Evolutionary conservation across 1,140 invertebrate species (phyloP), one percentile per base, ranked within the genome.

Genomic region (Drosophila pruinosa): DNA sequence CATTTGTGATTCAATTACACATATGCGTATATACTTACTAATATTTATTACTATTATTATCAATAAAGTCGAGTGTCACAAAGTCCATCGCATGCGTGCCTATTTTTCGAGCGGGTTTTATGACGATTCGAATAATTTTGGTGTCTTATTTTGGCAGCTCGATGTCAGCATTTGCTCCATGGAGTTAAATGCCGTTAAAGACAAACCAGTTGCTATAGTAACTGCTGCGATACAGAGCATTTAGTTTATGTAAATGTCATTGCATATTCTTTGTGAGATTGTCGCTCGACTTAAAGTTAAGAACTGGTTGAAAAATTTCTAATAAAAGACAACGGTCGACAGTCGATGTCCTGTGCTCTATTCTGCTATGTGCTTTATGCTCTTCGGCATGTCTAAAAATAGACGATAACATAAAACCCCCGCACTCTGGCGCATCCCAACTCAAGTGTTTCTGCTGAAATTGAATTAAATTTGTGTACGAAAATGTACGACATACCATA

Each of bases 391-490:
- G 8, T 21, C 28, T 21, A 17, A 57, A 53, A 62, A 62, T 69
- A 69, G 61, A 48, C 56, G 36, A 64, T 43, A 71, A 48, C n/a
- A 21, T 24, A 14, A 59, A 22, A 70, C 34, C 0, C 45, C 14
- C 45, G 10, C 10, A 24, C 17, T 24, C 34, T 17, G 43, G 45
- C 28, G 0, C 5, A 38, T 28, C 38, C 39, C 52, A 36, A 61
- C 62, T 72, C 69, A 52, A 72, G 69, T 72, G 62, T 58, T 58
- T 52, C 43, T 41, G 50, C 45, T 26, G 26, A 65, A 72, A 72
- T 72, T 72, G 69, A 72, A 72, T 72, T 72, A 65, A 72, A 58
- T 72, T 72, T 72, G 68, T 72, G 62, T 65, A 47, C 54, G 45
- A 68, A 61, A 68, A 61, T 43, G 31, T 36, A 59, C 17, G 26